Conservation (phyloP, 2,797 vertebrate genomes). For the Telmatherina bonti region DNA sequence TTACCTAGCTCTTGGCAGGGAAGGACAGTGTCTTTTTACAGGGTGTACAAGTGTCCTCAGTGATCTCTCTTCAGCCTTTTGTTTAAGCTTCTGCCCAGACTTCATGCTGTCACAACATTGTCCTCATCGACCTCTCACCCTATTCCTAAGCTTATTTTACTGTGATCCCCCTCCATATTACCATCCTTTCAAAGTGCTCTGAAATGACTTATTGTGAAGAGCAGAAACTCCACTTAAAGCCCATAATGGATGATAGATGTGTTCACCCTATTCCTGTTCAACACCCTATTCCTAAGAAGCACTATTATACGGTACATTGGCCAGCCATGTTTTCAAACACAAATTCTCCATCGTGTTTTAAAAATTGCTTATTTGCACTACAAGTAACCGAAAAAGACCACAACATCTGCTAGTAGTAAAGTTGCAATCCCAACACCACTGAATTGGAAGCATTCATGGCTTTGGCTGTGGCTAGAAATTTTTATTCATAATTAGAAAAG, state of each 20-base stretch:
- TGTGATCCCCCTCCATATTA: conserved; percentile 14
- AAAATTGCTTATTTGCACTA: too few relatives aligned
- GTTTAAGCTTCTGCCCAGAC: conserved; percentile 47
- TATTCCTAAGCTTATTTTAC: conserved; percentile 32
- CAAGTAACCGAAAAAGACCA: too few relatives aligned
- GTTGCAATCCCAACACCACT: too few relatives aligned
- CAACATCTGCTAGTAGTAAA: too few relatives aligned
- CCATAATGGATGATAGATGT: background rate
- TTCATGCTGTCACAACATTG: conserved; percentile 51
- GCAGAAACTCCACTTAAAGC: background rate
- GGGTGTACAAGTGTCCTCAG: conserved; percentile 48
- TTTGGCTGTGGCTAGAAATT: too few relatives aligned
- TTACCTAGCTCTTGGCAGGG: conserved; percentile 29
- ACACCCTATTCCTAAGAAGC: too few relatives aligned
- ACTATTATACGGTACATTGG: too few relatives aligned
- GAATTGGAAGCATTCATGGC: too few relatives aligned
- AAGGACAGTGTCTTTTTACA: conserved; percentile 37
- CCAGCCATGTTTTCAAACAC: too few relatives aligned
- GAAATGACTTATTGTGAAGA: background rate
- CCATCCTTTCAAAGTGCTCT: background rate
- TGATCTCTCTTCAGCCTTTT: conserved; percentile 64
- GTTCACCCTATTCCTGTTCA: background rate
- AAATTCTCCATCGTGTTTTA: too few relatives aligned
- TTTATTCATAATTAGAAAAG: too few relatives aligned
- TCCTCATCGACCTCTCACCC: conserved; percentile 61